phyloP scores from a whole-genome alignment of 2,113 vertebrate species.

The Siniperca chuatsi region DNA sequence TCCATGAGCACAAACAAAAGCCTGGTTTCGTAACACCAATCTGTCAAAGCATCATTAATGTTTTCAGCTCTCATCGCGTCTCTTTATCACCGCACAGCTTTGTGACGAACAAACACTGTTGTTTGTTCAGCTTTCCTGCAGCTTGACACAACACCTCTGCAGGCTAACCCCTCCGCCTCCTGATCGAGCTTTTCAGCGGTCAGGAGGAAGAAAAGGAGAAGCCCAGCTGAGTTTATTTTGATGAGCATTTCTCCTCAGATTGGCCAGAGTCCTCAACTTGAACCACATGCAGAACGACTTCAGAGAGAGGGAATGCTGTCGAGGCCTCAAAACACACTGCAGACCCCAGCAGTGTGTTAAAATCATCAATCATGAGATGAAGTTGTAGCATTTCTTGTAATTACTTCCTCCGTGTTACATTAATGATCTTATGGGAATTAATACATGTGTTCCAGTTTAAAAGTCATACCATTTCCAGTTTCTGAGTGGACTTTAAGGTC shows the following conservation, averaged over 20 bases:
- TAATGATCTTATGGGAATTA: background rate
- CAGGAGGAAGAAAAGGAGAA: constrained; percentile 14
- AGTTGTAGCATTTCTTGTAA: too few species aligned
- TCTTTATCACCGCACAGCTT: constrained; percentile 10
- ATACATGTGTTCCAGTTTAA: background rate
- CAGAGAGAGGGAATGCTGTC: constrained; percentile 12
- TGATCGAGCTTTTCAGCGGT: constrained; percentile 24
- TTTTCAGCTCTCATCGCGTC: constrained; percentile 6
- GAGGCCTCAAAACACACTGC: constrained; percentile 1
- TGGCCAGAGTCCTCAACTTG: constrained; percentile 48
- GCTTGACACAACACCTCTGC: constrained; percentile 35
- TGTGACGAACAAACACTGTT: constrained; percentile 50
- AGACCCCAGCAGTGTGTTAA: constrained; percentile 6
- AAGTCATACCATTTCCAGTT: background rate
- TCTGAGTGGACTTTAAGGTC: background rate
- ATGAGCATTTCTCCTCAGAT: constrained; percentile 53
- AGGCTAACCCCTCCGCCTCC: background rate
- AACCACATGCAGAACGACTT: constrained; percentile 57
- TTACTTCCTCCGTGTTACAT: background rate
- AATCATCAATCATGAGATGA: background rate
- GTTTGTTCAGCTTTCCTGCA: constrained; percentile 79
- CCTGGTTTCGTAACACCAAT: constrained; percentile 13
- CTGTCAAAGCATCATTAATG: constrained; percentile 23
- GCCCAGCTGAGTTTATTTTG: constrained; percentile 63
- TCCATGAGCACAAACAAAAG: constrained; percentile 30